phyloP scores from a whole-genome alignment of 2,888 invertebrate genomes.

The Onchidella celtica region DNA sequence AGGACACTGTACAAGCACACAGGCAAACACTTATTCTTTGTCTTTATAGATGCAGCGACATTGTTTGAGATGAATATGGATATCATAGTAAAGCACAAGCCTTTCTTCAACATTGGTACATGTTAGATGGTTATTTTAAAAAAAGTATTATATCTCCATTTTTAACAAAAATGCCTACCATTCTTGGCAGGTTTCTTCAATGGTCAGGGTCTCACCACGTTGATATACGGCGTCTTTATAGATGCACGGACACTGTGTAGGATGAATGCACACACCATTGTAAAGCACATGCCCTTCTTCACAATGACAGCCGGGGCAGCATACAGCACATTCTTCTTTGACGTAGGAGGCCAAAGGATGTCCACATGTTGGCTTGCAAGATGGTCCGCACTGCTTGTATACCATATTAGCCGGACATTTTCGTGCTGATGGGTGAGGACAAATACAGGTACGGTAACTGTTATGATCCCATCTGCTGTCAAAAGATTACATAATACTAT shows the following conservation, averaged over 20 bases:
- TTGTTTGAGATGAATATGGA: too few species aligned
- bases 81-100: too few species aligned
- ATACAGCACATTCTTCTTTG: conserved; percentile 36
- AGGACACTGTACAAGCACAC: too few species aligned
- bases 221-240: conserved; percentile 43
- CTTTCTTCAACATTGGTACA: too few species aligned
- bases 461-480: too few species aligned
- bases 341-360: conserved; percentile 23
- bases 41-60: too few species aligned
- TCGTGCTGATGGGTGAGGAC: conserved; percentile 39
- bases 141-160: too few species aligned
- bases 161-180: conserved; percentile 49
- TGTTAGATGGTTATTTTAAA: too few species aligned
- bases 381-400: conserved; percentile 46
- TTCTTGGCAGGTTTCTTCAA: conserved; percentile 34
- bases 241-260: conserved; percentile 59
- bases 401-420: conserved; percentile 45
- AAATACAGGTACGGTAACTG: too few species aligned
- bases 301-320: conserved; percentile 51
- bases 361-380: conserved; percentile 44
- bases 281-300: conserved; percentile 42
- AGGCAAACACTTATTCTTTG: too few species aligned
- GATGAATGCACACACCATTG: conserved; percentile 58
- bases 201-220: neutral
- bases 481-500: too few species aligned